These are phyloP conservation scores for Odontamblyopus rebecca DNA, from an alignment of 2,797 vertebrate genomes.

Conservation along the genomic window DNA sequence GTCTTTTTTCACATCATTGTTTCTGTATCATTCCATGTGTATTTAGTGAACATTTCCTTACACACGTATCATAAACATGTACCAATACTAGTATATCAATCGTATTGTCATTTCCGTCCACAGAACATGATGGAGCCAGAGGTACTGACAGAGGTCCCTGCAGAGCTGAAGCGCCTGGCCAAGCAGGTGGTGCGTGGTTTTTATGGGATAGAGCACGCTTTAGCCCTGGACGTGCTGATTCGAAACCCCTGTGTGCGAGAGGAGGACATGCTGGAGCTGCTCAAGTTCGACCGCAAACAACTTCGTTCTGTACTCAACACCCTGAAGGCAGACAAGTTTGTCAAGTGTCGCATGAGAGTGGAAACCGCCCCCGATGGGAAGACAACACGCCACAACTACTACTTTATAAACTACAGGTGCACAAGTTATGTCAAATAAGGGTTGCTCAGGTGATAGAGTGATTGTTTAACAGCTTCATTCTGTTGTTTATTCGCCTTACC, in stretches of 20 bases:
- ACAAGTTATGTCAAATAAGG: neutral
- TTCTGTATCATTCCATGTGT: neutral
- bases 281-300: slow-evolving; percentile 98
- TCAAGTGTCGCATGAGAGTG: slow-evolving; percentile 97
- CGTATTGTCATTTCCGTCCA: neutral
- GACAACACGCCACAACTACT: slow-evolving; percentile 96
- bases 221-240: slow-evolving; percentile 96
- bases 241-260: slow-evolving; percentile 96
- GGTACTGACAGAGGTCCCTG: slow-evolving; percentile 92
- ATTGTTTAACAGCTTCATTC: too few relatives aligned
- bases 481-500: neutral
- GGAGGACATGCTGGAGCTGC: slow-evolving; percentile 97
- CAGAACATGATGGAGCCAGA: slow-evolving; percentile 91
- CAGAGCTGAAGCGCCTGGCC: slow-evolving; percentile 92
- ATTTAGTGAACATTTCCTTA: neutral
- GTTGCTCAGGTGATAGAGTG: too few relatives aligned
- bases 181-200: slow-evolving; percentile 97
- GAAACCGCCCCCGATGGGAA: slow-evolving; percentile 96
- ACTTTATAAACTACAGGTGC: slow-evolving; percentile 93
- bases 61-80: neutral
- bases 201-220: slow-evolving; percentile 92
- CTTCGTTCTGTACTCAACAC: slow-evolving; percentile 94
- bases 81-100: neutral
- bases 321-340: slow-evolving; percentile 95
- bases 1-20: neutral